Evolutionary conservation across 1,140 invertebrate genomes (phyloP).

Genomic region (Trachelipus rathkii): DNA sequence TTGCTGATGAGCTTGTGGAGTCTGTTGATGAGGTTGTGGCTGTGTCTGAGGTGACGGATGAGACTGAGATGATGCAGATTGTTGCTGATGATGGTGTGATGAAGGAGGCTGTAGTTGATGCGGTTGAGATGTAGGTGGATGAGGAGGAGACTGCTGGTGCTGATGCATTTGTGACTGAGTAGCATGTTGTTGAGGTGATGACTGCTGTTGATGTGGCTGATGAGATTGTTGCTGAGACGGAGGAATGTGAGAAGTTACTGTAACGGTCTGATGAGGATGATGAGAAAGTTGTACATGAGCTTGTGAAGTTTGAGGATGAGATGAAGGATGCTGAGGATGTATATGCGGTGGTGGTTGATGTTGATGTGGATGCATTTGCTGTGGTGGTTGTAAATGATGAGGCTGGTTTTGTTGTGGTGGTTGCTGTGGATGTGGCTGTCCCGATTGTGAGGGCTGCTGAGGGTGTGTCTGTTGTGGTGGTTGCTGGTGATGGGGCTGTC

Average conservation of each 20-base stretch:
- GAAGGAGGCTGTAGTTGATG: not conserved
- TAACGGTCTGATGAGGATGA: no score
- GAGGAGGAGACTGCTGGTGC: conserved; percentile 21
- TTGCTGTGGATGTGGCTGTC: conserved; percentile 1
- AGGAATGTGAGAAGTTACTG: no score
- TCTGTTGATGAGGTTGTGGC: conserved; percentile 7
- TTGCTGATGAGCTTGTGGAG: not conserved
- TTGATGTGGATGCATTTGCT: not conserved
- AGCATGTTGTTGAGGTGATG: no score
- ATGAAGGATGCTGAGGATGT: no score
- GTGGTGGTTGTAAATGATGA: not conserved
- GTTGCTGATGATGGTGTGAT: conserved; percentile 18
- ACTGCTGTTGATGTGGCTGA: no score
- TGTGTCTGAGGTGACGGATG: not conserved
- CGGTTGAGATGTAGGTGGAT: conserved; percentile 10
- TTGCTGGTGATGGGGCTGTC: conserved; percentile 9
- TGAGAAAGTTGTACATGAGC: no score
- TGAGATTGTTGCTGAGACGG: no score
- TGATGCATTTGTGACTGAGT: conserved; percentile 1
- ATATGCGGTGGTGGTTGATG: not conserved
- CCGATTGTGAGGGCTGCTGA: not conserved
- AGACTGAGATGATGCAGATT: not conserved
- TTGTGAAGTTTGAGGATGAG: no score
- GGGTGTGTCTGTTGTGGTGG: not conserved
- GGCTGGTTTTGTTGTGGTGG: conserved; percentile 17